phyloP scores from a whole-genome alignment of 2,888 invertebrate genomes.

The Neuroscelio doddi region DNA sequence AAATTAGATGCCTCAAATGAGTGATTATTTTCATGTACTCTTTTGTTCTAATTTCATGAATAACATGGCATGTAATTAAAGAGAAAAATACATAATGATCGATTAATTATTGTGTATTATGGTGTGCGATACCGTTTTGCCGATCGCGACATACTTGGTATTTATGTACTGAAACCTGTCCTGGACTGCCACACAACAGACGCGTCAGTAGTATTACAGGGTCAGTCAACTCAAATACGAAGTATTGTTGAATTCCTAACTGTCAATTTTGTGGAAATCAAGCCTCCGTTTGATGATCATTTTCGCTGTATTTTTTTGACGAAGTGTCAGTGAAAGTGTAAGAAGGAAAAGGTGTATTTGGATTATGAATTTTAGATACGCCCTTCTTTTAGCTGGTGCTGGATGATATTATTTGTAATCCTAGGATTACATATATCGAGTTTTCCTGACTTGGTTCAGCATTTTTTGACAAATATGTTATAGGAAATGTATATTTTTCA shows the following conservation, averaged over 20 bases:
- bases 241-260: slow-evolving; percentile 27
- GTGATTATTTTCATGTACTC: background rate
- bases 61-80: background rate
- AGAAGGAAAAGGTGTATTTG: too few species aligned
- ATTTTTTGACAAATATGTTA: too few species aligned
- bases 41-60: background rate
- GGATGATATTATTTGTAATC: too few species aligned
- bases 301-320: background rate
- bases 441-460: too few species aligned
- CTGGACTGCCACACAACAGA: slow-evolving; percentile 53
- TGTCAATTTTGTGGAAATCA: background rate
- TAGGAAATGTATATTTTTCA: too few species aligned
- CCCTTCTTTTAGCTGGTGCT: too few species aligned
- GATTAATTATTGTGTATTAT: slow-evolving; percentile 1
- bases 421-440: too few species aligned
- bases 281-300: background rate
- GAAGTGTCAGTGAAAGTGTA: background rate
- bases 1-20: too few species aligned
- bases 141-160: slow-evolving; percentile 24
- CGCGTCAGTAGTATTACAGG: slow-evolving; percentile 47
- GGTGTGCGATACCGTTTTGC: slow-evolving; percentile 2
- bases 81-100: background rate
- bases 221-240: slow-evolving; percentile 52
- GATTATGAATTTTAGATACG: too few species aligned
- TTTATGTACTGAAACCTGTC: slow-evolving; percentile 52